Base-by-base conservation (phyloP, 35 echinoderm and acorn worm genomes). In the Lytechinus variegatus region DNA sequence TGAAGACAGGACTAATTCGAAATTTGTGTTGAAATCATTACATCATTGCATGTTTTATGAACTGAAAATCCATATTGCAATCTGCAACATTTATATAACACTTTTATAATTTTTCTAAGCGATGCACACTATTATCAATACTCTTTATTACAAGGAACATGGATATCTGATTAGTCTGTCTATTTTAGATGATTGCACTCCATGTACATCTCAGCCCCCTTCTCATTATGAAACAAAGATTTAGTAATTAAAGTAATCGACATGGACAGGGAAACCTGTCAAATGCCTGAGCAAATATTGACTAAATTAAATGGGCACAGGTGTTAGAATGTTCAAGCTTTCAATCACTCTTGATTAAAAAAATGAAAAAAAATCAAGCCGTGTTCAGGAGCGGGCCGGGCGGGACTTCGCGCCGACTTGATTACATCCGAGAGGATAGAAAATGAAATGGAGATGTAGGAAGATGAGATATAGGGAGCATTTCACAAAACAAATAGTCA, bases 241-340 rank as follows among this genome's bases (percentile, higher is more conserved):
- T 24, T 79, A 6, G 66, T 79, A 79, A 79, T 79, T 79, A 79
- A 24, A 79, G 66, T 24, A 79, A 79, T 79, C 66, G 66, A 79
- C 66, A 19, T 79, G 66, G 66, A 79, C 19, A 6, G 16, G n/a
- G 66, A 16, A 79, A 79, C 66, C 66, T 79, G 66, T 79, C 66
- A 79, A 79, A 79, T 79, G 66, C 66, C 66, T 79, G 66, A 79
- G 66, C 66, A 79, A 79, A 79, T 79, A 79, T 79, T 79, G 66
- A 24, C 66, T 79, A 79, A 79, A 79, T 5, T 79, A 79, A 16
- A 79, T n/a, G 66, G 66, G 19, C 66, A 79, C 66, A 79, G 66
- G 66, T 79, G 66, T 79, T 79, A 79, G 66, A 79, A 79, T 79
- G 66, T 79, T 79, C n/a, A 1, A 16, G 66, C 19, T 24, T 79